phyloP scores from a whole-genome alignment of 1,140 invertebrate genomes.

The Ephestia elutella region DNA sequence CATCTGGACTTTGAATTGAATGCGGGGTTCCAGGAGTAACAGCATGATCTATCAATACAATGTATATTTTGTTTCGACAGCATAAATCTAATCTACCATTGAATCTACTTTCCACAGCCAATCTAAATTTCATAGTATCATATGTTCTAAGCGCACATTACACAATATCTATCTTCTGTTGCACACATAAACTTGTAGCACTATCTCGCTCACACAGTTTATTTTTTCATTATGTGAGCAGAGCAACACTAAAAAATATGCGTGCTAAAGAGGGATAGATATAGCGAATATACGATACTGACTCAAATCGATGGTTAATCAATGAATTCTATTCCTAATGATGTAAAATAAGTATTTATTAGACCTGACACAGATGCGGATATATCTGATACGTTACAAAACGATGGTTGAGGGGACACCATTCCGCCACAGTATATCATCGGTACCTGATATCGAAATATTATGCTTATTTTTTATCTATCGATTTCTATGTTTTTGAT shows the following conservation, averaged over 20 bases:
- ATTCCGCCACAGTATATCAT: constrained; percentile 66
- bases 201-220: too few species aligned
- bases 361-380: constrained; percentile 60
- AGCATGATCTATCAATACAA: constrained; percentile 8
- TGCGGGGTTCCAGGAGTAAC: neutral
- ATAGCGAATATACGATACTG: too few species aligned
- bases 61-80: neutral
- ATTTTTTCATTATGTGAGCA: too few species aligned
- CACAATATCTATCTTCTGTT: neutral
- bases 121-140: neutral
- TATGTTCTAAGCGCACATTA: neutral
- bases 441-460: constrained; percentile 39
- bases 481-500: neutral
- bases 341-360: neutral
- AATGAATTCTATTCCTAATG: neutral
- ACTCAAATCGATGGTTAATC: neutral
- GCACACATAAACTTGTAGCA: too few species aligned
- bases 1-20: too few species aligned
- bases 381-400: constrained; percentile 64
- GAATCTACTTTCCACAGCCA: neutral
- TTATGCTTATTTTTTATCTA: neutral
- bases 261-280: too few species aligned
- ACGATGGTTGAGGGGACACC: constrained; percentile 65
- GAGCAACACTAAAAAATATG: too few species aligned
- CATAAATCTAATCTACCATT: constrained; percentile 1